Conservation (phyloP, 2,888 invertebrate species). For the Erebia epiphron region DNA sequence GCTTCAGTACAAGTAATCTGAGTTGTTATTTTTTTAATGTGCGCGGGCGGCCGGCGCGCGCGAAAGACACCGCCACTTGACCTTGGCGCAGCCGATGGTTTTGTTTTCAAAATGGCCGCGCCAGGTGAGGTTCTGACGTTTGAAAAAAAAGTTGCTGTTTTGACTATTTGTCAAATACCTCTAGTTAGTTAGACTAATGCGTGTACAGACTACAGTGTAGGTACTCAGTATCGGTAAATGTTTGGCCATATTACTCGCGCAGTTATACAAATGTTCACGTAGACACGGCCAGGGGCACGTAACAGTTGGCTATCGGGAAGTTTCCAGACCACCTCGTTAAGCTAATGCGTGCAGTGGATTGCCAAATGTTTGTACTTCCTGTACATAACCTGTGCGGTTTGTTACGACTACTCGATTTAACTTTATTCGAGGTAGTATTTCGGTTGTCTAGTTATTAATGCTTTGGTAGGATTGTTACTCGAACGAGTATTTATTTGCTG, state of each 20-base stretch:
- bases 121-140: too few species aligned
- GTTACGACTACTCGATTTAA: neutral
- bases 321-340: slow-evolving; percentile 34
- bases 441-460: neutral
- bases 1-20: too few species aligned
- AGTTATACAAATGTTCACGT: slow-evolving; percentile 9
- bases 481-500: neutral
- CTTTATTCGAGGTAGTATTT: slow-evolving; percentile 2
- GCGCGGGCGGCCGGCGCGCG: too few species aligned
- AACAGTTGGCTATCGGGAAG: slow-evolving; percentile 27
- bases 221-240: slow-evolving; percentile 3
- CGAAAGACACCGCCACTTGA: too few species aligned
- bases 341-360: slow-evolving; percentile 31
- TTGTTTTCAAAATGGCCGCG: too few species aligned
- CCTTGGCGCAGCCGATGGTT: too few species aligned
- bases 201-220: slow-evolving; percentile 7
- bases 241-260: neutral
- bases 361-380: slow-evolving; percentile 33
- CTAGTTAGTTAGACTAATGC: neutral
- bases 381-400: slow-evolving; percentile 21
- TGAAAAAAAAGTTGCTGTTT: too few species aligned
- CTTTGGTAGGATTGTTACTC: neutral
- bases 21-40: too few species aligned
- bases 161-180: too few species aligned
- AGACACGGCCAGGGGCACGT: slow-evolving; percentile 5